Percentiles rank a stretch among this genome's conserved stretches.
Evolutionary conservation across 2,888 invertebrate species (phyloP).

Genomic region (Amiota communis): DNA sequence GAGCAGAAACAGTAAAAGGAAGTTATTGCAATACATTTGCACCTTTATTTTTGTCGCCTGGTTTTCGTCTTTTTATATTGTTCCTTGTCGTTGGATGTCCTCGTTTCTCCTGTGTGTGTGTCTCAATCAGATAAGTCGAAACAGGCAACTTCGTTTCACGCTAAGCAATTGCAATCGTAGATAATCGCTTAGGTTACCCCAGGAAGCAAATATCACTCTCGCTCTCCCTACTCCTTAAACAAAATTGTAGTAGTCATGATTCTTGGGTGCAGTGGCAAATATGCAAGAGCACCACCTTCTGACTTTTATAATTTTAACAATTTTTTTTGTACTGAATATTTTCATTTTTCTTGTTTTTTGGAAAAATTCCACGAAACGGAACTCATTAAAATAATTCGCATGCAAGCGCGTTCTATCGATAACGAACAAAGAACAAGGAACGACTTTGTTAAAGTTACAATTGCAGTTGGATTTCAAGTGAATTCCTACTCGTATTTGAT

Average conservation of each 20-base stretch:
- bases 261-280: too few relatives aligned
- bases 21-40: conserved; percentile 59
- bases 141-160: conserved; percentile 4
- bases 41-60: conserved; percentile 48
- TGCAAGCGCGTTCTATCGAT: conserved; percentile 62
- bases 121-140: conserved; percentile 30
- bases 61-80: not conserved
- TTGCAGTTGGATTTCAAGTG: too few relatives aligned
- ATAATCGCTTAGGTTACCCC: conserved; percentile 13
- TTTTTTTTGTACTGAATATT: not conserved
- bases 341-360: conserved; percentile 50
- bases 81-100: not conserved
- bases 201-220: not conserved
- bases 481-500: too few relatives aligned
- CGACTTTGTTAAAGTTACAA: too few relatives aligned
- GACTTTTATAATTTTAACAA: too few relatives aligned
- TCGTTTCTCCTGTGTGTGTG: not conserved
- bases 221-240: too few relatives aligned
- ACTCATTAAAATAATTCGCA: conserved; percentile 66
- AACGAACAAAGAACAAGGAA: conserved; percentile 35
- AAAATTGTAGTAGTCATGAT: too few relatives aligned
- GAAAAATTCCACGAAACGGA: conserved; percentile 58
- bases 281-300: too few relatives aligned
- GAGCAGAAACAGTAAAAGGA: not conserved
- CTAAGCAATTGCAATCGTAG: conserved; percentile 16